These are phyloP conservation scores for Metaphire vulgaris DNA, from an alignment of 1,140 invertebrate species.

Conservation along the genomic window DNA sequence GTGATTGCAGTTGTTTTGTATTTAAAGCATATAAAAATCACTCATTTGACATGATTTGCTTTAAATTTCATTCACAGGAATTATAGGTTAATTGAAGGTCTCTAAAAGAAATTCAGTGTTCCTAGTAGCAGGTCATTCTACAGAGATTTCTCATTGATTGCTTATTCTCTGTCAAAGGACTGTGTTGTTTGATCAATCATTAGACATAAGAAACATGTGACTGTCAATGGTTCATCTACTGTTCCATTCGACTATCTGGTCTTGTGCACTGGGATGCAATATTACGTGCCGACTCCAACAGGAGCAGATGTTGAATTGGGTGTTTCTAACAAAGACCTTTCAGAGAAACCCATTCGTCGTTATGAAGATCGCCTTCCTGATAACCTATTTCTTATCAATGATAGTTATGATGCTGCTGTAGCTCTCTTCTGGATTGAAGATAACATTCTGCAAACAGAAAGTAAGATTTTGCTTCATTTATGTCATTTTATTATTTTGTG, in stretches of 20 bases:
- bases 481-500: slow-evolving; percentile 6
- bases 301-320: slow-evolving; percentile 35
- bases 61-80: no score
- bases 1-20: no score
- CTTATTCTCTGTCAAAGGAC: no score
- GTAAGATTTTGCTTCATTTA: slow-evolving; percentile 35
- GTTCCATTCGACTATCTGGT: slow-evolving; percentile 52
- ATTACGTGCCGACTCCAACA: slow-evolving; percentile 42
- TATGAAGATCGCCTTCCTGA: slow-evolving; percentile 38
- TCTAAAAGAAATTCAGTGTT: no score
- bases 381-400: slow-evolving; percentile 49
- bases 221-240: slow-evolving; percentile 40
- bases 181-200: no score
- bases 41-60: no score
- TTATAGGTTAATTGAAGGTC: no score
- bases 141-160: no score
- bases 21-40: no score
- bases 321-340: slow-evolving; percentile 31
- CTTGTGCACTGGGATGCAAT: slow-evolving; percentile 48
- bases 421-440: slow-evolving; percentile 45
- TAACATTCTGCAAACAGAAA: slow-evolving; percentile 35
- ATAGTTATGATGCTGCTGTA: slow-evolving; percentile 46
- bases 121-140: no score
- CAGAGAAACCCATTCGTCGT: slow-evolving; percentile 35
- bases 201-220: slow-evolving; percentile 46